Evolutionary conservation across 2,888 invertebrate genomes (phyloP).

Genomic region (Cryptus viduatorius): DNA sequence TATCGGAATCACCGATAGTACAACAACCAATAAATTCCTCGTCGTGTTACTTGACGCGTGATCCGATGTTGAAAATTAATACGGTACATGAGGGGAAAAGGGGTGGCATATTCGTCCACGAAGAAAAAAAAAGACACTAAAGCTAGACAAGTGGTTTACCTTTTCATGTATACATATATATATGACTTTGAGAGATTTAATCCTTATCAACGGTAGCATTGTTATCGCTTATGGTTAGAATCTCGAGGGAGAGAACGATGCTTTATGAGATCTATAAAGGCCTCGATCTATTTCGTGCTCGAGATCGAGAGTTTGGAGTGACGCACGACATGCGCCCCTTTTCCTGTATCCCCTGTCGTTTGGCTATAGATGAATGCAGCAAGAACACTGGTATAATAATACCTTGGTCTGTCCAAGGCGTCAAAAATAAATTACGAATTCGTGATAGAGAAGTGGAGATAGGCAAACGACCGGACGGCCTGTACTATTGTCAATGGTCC

Average conservation of each 20-base stretch:
- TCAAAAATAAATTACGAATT: constrained; percentile 61
- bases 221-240: constrained; percentile 16
- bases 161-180: neutral
- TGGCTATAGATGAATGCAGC: neutral
- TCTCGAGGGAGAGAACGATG: constrained; percentile 32
- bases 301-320: constrained; percentile 7
- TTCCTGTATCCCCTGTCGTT: neutral
- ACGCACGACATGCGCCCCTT: constrained; percentile 16
- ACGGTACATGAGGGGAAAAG: neutral
- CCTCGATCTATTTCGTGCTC: neutral
- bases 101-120: constrained; percentile 24
- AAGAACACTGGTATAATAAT: constrained; percentile 16
- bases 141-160: constrained; percentile 28
- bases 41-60: constrained; percentile 37
- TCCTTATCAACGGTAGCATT: constrained; percentile 66
- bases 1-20: neutral
- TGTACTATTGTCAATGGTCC: constrained; percentile 26
- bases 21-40: constrained; percentile 40
- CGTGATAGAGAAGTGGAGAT: constrained; percentile 68
- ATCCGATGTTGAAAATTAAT: constrained; percentile 9
- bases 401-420: constrained; percentile 19
- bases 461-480: neutral
- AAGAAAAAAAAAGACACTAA: constrained; percentile 38
- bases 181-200: constrained; percentile 52
- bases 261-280: constrained; percentile 51